Base-by-base conservation (phyloP, 2,113 vertebrate genomes). In the Rhinichthys klamathensis region DNA sequence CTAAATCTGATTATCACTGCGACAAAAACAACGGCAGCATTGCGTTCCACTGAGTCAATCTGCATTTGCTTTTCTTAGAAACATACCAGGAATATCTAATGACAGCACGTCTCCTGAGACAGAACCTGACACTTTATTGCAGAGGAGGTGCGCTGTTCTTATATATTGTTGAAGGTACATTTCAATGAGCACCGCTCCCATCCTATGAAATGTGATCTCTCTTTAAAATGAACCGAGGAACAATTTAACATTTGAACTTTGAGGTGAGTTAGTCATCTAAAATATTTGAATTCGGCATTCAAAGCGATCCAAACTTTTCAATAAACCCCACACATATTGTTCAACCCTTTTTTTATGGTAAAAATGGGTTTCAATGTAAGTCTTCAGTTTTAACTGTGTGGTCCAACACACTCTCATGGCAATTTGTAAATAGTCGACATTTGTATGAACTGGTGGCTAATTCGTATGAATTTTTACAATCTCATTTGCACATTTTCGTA, bases 51-150 rank as follows among this genome's bases (percentile, higher is more conserved):
- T 46, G 32, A 51, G 41, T 78, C 38, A 73, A 76, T 85, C 65
- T 61, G 49, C 84, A 65, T 69, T 82, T 32, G 54, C 69, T 74
- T 82, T 85, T 51, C 74, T 79, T 72, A 67, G 80, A 86, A 27
- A 75, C 67, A 63, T 25, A 35, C 51, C 70, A 49, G 38, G 85
- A 77, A 85, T 61, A 70, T n/a, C 76, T 61, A 75, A 84, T 82
- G 69, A 84, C 78, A 76, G 75, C 58, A 80, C 44, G 58, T 75
- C 88, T 84, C 88, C 32, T n/a, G 85, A 86, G 85, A 88, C 82
- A 23, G 58, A 21, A 32, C 58, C 85, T 69, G 75, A 23, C 56
- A 35, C 51, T 69, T 76, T 77, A 73, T 83, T 85, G 60, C 61
- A 85, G 65, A 76, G 75, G 80, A 61, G 82, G 79, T 35, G 18